phyloP scores from a whole-genome alignment of 2,797 vertebrate species.

The Masticophis lateralis region DNA sequence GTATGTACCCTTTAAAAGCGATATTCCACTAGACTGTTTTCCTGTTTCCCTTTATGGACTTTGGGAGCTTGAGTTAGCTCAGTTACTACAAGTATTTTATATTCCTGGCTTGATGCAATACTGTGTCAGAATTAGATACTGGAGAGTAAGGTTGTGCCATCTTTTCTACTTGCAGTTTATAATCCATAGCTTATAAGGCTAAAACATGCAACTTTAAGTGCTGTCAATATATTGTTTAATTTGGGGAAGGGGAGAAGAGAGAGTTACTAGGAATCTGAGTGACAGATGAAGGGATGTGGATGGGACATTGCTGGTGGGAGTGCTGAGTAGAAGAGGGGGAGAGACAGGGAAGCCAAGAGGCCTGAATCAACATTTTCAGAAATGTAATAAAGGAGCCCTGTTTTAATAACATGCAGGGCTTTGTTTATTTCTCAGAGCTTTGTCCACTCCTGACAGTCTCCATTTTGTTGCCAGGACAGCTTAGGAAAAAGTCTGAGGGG shows the following conservation, averaged over 20 bases:
- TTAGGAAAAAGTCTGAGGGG: constrained; percentile 36
- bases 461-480: constrained; percentile 25
- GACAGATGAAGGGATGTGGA: constrained; percentile 51
- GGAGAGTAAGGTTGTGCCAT: not conserved
- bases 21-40: not conserved
- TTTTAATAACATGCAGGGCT: constrained; percentile 52
- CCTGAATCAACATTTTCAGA: constrained; percentile 59
- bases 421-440: constrained; percentile 57
- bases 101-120: not conserved
- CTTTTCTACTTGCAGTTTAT: not conserved
- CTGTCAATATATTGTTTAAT: constrained; percentile 37
- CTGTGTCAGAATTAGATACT: too few relatives aligned
- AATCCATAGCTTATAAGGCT: constrained; percentile 11
- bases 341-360: constrained; percentile 53
- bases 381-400: constrained; percentile 46
- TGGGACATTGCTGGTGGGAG: constrained; percentile 53
- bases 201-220: constrained; percentile 41
- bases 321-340: constrained; percentile 53
- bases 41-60: too few relatives aligned
- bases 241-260: not conserved
- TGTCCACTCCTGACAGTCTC: constrained; percentile 40
- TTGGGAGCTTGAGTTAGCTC: not conserved
- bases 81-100: not conserved
- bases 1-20: not conserved
- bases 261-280: constrained; percentile 31